Evolutionary conservation across 2,888 invertebrate species (phyloP).

Genomic region (Carpatolechia fugitivella): DNA sequence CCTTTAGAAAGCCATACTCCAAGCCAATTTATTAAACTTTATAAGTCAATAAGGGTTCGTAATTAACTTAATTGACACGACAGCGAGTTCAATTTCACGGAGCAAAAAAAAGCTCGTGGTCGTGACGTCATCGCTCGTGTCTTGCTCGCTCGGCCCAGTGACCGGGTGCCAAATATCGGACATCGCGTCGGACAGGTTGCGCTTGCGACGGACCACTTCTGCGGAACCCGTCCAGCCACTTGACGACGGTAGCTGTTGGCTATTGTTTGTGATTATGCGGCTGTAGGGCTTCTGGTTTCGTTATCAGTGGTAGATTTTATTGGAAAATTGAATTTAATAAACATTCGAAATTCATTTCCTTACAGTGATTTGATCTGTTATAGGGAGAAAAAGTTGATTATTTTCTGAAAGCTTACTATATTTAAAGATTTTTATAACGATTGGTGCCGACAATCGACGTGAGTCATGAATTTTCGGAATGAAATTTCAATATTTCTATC

Average conservation of each 20-base stretch:
- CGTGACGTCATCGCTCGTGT: slow-evolving; percentile 21
- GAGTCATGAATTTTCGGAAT: too few relatives aligned
- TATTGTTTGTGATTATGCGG: slow-evolving; percentile 17
- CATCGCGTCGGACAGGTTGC: slow-evolving; percentile 34
- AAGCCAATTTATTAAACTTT: too few relatives aligned
- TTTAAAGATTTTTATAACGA: too few relatives aligned
- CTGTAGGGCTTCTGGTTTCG: background rate
- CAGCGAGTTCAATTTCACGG: background rate
- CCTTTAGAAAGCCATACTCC: too few relatives aligned
- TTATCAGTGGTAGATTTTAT: background rate
- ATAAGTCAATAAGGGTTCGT: too few relatives aligned
- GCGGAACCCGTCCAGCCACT: slow-evolving; percentile 31
- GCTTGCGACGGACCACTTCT: slow-evolving; percentile 28
- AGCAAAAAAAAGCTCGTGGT: background rate
- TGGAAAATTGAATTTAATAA: background rate
- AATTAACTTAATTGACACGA: too few relatives aligned
- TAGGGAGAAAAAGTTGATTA: too few relatives aligned
- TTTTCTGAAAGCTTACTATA: too few relatives aligned
- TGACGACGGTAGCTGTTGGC: slow-evolving; percentile 19
- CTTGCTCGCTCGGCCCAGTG: slow-evolving; percentile 34
- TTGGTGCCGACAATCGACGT: too few relatives aligned
- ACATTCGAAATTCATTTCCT: too few relatives aligned
- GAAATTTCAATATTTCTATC: too few relatives aligned
- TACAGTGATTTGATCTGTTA: too few relatives aligned
- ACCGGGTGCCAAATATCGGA: slow-evolving; percentile 47